phyloP scores from a whole-genome alignment of 2,888 invertebrate genomes.

The Arrhopalites spinosus region DNA sequence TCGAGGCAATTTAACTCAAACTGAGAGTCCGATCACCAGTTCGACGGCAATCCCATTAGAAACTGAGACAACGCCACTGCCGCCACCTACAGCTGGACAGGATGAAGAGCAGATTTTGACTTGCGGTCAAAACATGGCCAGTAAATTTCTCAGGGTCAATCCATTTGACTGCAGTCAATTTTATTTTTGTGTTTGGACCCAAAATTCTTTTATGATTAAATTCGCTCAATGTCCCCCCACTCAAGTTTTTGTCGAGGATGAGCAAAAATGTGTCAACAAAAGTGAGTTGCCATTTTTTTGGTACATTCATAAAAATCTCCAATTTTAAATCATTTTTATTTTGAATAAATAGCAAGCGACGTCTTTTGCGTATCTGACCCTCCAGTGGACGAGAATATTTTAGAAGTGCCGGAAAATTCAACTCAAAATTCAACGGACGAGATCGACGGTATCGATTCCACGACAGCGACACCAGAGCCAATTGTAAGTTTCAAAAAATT shows the following conservation, averaged over 20 bases:
- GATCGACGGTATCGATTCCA: not conserved
- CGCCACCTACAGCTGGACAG: slow-evolving; percentile 44
- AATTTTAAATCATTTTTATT: no score
- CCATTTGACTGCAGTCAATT: slow-evolving; percentile 51
- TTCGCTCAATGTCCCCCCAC: slow-evolving; percentile 48
- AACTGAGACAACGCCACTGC: slow-evolving; percentile 46
- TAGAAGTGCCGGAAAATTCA: no score
- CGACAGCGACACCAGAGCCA: not conserved
- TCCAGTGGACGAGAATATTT: no score
- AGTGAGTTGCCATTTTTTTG: no score
- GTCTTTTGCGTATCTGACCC: no score
- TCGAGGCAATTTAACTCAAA: no score
- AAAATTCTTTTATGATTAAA: slow-evolving; percentile 50
- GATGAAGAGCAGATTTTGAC: slow-evolving; percentile 44
- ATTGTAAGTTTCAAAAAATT: not conserved
- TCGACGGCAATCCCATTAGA: slow-evolving; percentile 47
- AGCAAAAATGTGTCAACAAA: slow-evolving; percentile 51
- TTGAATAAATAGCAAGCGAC: no score
- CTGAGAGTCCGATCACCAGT: no score
- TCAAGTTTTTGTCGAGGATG: slow-evolving; percentile 45
- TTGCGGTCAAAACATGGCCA: slow-evolving; percentile 37
- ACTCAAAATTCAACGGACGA: not conserved
- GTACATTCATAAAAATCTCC: no score
- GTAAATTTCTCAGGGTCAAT: slow-evolving; percentile 47
- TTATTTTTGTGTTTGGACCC: slow-evolving; percentile 50